A percentile compares a stretch with the other conserved stretches of the same genome.
Conservation (phyloP, 2,797 vertebrate species). For the Parauchenoglanis punctatus region DNA sequence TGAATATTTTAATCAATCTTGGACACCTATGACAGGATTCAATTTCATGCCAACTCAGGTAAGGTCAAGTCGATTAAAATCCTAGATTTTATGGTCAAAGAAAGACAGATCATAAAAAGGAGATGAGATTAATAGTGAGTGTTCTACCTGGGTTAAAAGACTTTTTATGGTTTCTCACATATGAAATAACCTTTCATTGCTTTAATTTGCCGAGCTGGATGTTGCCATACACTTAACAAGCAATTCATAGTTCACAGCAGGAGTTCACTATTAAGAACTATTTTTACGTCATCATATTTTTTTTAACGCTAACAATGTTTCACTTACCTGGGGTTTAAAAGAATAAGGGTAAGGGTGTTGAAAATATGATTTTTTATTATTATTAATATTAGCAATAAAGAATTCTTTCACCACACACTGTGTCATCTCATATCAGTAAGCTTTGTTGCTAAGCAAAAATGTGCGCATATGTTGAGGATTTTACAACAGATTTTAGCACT, state of each 20-base stretch:
- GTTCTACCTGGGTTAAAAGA: slow-evolving; percentile 21
- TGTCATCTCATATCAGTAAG: background rate
- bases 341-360: background rate
- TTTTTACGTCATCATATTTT: background rate
- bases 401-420: background rate
- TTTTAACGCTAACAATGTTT: background rate
- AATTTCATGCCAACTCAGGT: slow-evolving; percentile 45
- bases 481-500: background rate
- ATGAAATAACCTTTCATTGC: background rate
- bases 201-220: background rate
- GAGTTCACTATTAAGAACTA: too few relatives aligned
- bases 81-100: slow-evolving; percentile 17
- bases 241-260: background rate
- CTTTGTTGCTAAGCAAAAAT: background rate
- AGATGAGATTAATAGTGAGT: slow-evolving; percentile 1
- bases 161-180: slow-evolving; percentile 14
- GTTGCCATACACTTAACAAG: background rate
- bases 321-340: background rate
- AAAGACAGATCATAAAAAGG: background rate
- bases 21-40: slow-evolving; percentile 33
- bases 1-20: slow-evolving; percentile 37
- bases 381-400: background rate
- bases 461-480: background rate
- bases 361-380: background rate
- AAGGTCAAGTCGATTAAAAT: slow-evolving; percentile 47